Percentiles rank a stretch among this genome's conserved stretches.
Conservation (phyloP, 2,888 invertebrate genomes). For the Hecatera dysodea region DNA sequence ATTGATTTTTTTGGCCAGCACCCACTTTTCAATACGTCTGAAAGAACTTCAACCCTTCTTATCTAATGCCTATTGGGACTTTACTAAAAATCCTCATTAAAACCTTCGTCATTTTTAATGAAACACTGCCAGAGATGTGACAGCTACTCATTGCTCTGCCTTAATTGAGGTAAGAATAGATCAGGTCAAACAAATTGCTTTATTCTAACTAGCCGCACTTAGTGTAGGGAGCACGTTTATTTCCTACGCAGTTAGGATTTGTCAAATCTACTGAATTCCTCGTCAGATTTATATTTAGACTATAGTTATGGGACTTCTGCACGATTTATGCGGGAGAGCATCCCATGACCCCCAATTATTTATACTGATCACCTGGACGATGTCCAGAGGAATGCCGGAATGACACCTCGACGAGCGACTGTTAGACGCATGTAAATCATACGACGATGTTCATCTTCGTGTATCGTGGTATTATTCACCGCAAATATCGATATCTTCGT, state of each 20-base stretch:
- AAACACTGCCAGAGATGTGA: conserved; percentile 22
- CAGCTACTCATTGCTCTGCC: conserved; percentile 21
- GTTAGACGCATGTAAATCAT: conserved; percentile 75
- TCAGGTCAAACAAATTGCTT: conserved; percentile 36
- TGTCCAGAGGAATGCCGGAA: conserved; percentile 83
- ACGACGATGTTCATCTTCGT: conserved; percentile 72
- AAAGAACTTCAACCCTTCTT: conserved; percentile 41
- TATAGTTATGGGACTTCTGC: conserved; percentile 47
- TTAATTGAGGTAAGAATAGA: conserved; percentile 44
- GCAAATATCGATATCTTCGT: conserved; percentile 88
- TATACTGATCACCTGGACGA: conserved; percentile 83
- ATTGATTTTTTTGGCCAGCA: conserved; percentile 63
- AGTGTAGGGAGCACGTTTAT: conserved; percentile 20
- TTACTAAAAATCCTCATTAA: not conserved
- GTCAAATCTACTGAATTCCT: conserved; percentile 23
- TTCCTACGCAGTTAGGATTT: conserved; percentile 30
- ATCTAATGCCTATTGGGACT: conserved; percentile 30
- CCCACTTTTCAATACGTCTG: conserved; percentile 54
- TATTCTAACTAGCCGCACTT: conserved; percentile 13
- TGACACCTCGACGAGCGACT: conserved; percentile 72
- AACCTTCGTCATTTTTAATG: conserved; percentile 4
- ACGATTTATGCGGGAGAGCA: conserved; percentile 57
- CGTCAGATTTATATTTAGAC: conserved; percentile 42
- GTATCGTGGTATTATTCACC: conserved; percentile 83
- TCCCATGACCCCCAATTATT: conserved; percentile 71